Conservation (phyloP, 2,797 vertebrate genomes). For the Nyctalus aviator region DNA sequence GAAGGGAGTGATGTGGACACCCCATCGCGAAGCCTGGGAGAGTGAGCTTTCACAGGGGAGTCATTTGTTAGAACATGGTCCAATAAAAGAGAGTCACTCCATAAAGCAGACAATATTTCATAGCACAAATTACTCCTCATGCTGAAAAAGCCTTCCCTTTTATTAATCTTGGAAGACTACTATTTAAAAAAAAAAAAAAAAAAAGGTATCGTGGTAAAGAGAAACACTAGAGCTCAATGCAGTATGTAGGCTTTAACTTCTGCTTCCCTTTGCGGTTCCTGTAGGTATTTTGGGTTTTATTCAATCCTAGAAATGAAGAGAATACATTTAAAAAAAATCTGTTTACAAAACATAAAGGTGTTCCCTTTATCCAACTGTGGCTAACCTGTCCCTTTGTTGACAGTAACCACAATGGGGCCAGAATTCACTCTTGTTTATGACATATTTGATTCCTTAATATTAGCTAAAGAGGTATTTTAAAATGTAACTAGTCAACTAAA, state of each 20-base stretch:
- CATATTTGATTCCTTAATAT: conserved; percentile 11
- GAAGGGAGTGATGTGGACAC: conserved; percentile 34
- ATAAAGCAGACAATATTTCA: conserved; percentile 44
- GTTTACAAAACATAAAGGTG: not conserved
- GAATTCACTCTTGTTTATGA: not conserved
- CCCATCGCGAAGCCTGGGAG: conserved; percentile 44
- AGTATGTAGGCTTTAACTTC: not conserved
- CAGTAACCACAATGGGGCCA: not conserved
- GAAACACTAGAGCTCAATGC: not conserved
- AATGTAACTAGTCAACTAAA: not conserved
- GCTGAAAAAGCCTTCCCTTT: conserved; percentile 50
- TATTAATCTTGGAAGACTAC: conserved; percentile 7
- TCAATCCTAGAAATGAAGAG: not conserved
- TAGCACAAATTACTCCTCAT: conserved; percentile 55
- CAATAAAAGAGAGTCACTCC: conserved; percentile 14
- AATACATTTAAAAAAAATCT: not conserved
- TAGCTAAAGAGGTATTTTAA: not conserved
- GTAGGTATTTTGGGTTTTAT: not conserved
- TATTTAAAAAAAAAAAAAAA: not conserved
- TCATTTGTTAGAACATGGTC: not conserved
- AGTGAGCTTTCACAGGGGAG: not conserved
- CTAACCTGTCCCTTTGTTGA: not conserved
- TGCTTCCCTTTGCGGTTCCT: not conserved
- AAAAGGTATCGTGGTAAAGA: not conserved
- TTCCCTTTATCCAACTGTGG: not conserved